These are phyloP conservation scores for Baccha elongata DNA, from an alignment of 2,888 invertebrate species.

Conservation along the genomic window DNA sequence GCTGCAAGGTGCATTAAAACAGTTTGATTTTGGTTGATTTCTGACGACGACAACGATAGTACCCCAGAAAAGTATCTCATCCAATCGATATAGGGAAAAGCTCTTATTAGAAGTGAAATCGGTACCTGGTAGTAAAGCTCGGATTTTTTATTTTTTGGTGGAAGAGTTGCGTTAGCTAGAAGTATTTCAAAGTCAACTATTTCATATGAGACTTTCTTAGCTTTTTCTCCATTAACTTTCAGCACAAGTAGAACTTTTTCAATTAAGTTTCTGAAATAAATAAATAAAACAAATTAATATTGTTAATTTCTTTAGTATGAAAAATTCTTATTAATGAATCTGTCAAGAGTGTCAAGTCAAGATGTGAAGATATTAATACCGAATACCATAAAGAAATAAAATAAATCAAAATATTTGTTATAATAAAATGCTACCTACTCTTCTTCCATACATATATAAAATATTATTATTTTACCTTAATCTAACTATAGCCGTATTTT, in stretches of 20 bases:
- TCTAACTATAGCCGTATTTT: too few species aligned
- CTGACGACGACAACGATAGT: slow-evolving; percentile 5
- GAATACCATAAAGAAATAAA: too few species aligned
- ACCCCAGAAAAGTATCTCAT: slow-evolving; percentile 56
- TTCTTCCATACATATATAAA: too few species aligned
- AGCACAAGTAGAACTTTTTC: slow-evolving; percentile 54
- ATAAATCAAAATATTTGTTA: too few species aligned
- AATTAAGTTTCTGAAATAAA: slow-evolving; percentile 80
- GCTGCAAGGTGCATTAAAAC: slow-evolving; percentile 83
- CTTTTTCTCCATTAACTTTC: slow-evolving; percentile 44
- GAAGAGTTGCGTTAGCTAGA: slow-evolving; percentile 70
- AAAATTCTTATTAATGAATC: too few species aligned
- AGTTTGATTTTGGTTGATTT: slow-evolving; percentile 18
- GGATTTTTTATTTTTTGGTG: slow-evolving; percentile 42
- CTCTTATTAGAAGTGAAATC: slow-evolving; percentile 32
- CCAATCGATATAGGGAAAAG: slow-evolving; percentile 69
- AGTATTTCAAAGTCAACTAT: slow-evolving; percentile 74
- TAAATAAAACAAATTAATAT: not conserved
- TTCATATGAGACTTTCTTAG: slow-evolving; percentile 59
- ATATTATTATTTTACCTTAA: too few species aligned
- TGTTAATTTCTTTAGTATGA: too few species aligned
- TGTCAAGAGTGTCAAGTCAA: too few species aligned
- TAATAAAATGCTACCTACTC: too few species aligned
- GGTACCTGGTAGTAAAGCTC: slow-evolving; percentile 38
- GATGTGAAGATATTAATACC: too few species aligned